phyloP scores from a whole-genome alignment of 2,797 vertebrate species.

The Esox masquinongy region DNA sequence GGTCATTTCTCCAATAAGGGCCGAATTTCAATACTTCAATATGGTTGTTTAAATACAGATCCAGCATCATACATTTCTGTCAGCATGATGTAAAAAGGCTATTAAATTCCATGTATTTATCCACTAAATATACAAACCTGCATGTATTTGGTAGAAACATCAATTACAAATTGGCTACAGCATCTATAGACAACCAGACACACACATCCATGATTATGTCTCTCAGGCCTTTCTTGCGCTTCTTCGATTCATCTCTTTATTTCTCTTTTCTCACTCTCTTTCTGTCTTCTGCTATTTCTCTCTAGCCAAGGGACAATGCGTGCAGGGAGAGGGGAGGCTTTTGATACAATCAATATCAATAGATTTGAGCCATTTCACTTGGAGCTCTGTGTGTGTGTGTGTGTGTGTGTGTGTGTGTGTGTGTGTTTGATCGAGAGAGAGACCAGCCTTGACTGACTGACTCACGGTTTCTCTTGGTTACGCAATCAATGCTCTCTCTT shows the following conservation, averaged over 20 bases:
- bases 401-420: neutral
- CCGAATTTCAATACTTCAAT: neutral
- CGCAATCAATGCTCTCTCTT: slow-evolving; percentile 16
- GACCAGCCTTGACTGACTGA: slow-evolving; percentile 71
- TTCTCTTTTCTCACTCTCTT: slow-evolving; percentile 25
- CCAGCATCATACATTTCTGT: neutral
- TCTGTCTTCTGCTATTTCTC: slow-evolving; percentile 42
- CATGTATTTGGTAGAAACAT: neutral
- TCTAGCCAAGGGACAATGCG: slow-evolving; percentile 58
- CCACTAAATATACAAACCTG: neutral
- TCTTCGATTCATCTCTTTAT: too few relatives aligned
- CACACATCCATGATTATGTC: neutral
- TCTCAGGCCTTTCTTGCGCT: too few relatives aligned
- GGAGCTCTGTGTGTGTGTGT: slow-evolving; percentile 62
- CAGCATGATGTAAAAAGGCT: neutral
- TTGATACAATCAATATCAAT: slow-evolving; percentile 75
- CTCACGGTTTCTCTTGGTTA: slow-evolving; percentile 4
- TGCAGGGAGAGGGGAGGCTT: slow-evolving; percentile 60
- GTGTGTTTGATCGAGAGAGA: neutral
- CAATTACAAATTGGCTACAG: neutral
- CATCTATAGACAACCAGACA: neutral
- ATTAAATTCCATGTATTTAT: neutral
- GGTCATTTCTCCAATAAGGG: neutral
- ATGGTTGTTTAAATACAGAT: neutral
- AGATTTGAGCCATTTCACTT: slow-evolving; percentile 72